phyloP scores from a whole-genome alignment of 2,113 vertebrate genomes.

The Ailurus styani region DNA sequence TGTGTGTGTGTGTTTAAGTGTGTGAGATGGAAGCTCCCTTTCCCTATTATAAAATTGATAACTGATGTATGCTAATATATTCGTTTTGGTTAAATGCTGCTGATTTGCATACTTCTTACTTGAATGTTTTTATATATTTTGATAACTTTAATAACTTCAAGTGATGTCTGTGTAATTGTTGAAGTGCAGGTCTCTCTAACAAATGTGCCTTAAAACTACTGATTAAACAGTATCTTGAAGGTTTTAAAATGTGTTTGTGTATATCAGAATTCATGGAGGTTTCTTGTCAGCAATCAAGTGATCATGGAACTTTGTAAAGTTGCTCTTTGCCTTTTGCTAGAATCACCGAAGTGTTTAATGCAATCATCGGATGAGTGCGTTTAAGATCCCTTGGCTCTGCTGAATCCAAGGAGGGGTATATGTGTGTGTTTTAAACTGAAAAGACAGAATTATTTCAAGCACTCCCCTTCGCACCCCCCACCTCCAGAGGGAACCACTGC shows the following conservation, averaged over 20 bases:
- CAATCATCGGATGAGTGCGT: neutral
- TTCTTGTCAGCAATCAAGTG: neutral
- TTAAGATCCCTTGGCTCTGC: neutral
- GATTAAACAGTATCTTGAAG: slow-evolving; percentile 39
- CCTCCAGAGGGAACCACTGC: neutral
- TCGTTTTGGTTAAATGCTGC: slow-evolving; percentile 37
- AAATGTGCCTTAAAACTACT: slow-evolving; percentile 48
- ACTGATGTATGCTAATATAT: neutral
- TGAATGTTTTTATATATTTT: slow-evolving; percentile 57
- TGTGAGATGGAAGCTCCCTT: neutral
- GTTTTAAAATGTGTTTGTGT: neutral
- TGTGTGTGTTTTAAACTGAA: neutral
- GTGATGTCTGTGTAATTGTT: slow-evolving; percentile 15
- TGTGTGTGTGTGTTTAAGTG: neutral
- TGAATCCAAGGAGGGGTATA: neutral
- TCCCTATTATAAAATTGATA: slow-evolving; percentile 17
- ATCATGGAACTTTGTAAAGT: neutral
- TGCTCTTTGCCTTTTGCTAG: neutral
- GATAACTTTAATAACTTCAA: slow-evolving; percentile 34
- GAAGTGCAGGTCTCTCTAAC: neutral
- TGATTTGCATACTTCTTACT: slow-evolving; percentile 41
- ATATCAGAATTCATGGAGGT: neutral
- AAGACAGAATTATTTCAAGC: neutral
- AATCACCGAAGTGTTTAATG: neutral
- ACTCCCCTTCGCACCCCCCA: neutral